Evolutionary conservation across 2,888 invertebrate species (phyloP).

Genomic region (Drosophila anceps): DNA sequence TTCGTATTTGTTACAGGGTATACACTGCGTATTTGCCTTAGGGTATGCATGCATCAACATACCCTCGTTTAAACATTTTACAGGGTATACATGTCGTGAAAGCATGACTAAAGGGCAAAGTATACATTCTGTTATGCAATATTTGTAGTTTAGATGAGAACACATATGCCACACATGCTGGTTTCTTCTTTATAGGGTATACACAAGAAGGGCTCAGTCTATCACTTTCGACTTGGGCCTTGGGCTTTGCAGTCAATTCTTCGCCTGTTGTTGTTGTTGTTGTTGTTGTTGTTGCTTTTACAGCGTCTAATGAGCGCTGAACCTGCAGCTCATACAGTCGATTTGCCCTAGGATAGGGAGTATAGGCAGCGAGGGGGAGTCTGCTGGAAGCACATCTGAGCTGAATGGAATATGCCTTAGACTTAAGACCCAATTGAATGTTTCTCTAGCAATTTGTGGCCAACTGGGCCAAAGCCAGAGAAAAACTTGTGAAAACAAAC

Average conservation of each 20-base stretch:
- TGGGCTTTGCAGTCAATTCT: conserved; percentile 8
- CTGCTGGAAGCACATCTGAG: too few relatives aligned
- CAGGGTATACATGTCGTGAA: background rate
- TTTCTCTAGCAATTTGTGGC: background rate
- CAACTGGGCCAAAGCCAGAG: background rate
- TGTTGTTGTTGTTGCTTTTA: conserved; percentile 5
- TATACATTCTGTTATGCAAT: background rate
- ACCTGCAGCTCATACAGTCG: conserved; percentile 33
- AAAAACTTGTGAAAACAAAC: background rate
- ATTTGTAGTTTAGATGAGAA: background rate
- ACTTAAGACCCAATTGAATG: background rate
- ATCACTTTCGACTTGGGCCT: conserved; percentile 11
- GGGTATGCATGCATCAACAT: background rate
- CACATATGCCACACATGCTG: background rate
- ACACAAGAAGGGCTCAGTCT: conserved; percentile 7
- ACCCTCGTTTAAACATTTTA: background rate
- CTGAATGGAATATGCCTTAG: background rate
- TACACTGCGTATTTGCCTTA: background rate
- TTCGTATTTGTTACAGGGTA: background rate
- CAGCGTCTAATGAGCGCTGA: conserved; percentile 53
- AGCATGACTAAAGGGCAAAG: background rate
- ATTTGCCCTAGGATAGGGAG: conserved; percentile 26
- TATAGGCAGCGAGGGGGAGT: background rate
- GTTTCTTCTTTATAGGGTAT: conserved; percentile 3
- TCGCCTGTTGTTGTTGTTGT: conserved; percentile 2